Base-by-base conservation (phyloP, 2,888 invertebrate species). In the Melanotus villosus region DNA sequence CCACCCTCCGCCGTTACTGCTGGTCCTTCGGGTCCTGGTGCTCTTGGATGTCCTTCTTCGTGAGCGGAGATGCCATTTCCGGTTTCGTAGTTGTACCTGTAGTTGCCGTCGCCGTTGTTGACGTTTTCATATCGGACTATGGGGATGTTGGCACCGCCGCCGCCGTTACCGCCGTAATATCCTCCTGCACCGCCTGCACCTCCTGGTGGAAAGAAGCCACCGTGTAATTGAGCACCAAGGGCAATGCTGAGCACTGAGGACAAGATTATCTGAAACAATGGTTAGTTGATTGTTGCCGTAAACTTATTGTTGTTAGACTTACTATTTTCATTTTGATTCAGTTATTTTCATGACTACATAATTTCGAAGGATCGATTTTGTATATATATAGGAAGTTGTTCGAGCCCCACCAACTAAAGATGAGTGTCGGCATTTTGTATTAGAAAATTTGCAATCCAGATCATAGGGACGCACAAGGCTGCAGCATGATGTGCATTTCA, bases 31-130 rank as follows among this genome's bases (percentile, higher is more conserved):
- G 70, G 66, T 52, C 65, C 74, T 26, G 70, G 65, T 12, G 65
- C 70, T 19, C 64, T 71, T 36, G 78, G 76, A 71, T 75, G 79
- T 45, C 86, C 88, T 30, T 81, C 78, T 79, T 88, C 88, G 79
- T 89, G 87, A 0, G 87, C 88, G 75, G 85, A 87, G 73, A 90
- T 91, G 57, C 90, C 90, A 80, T 91, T 90, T 74, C 89, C 90
- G 71, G 91, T 90, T 76, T 90, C 90, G 80, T 87, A 91, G 16
- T 52, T 70, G 83, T 88, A 91, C 71, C 88, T 87, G 78, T 91
- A 91, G 78, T 85, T 89, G 56, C 90, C 90, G 76, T 89, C 90
- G 38, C 90, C 89, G 77, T 89, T 89, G 80, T 89, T 90, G 30
- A 86, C 85, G 72, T 89, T 90, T 66, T 88, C 88, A 77, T 88